Evolutionary conservation across 2,888 invertebrate species (phyloP).

Genomic region (Mythimna vitellina): DNA sequence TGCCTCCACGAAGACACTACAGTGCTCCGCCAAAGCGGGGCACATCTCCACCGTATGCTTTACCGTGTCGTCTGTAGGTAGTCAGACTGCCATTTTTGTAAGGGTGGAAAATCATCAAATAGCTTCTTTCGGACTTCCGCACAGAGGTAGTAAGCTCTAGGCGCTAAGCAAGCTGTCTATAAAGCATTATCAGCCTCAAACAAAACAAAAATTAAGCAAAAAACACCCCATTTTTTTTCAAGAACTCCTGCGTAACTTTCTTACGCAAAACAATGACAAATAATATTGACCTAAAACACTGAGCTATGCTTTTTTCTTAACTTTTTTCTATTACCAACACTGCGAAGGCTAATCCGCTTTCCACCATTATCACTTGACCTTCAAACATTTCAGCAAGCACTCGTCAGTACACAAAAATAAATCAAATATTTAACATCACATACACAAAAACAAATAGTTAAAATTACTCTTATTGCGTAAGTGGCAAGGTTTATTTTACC

Average conservation of each 20-base stretch:
- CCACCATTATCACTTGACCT: conserved; percentile 37
- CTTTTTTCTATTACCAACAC: conserved; percentile 20
- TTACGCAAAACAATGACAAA: conserved; percentile 29
- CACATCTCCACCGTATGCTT: too few species aligned
- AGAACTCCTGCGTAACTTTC: not conserved
- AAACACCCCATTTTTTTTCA: not conserved
- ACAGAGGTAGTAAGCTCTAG: not conserved
- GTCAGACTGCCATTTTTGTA: too few species aligned
- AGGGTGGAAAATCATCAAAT: too few species aligned
- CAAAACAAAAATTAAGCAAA: too few species aligned
- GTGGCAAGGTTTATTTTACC: conserved; percentile 27
- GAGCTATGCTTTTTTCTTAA: conserved; percentile 12
- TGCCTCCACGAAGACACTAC: too few species aligned
- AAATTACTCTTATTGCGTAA: conserved; percentile 41
- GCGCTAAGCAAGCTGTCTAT: not conserved
- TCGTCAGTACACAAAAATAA: conserved; percentile 9
- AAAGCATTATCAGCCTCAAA: not conserved
- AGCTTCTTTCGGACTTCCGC: too few species aligned
- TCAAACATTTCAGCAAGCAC: conserved; percentile 27
- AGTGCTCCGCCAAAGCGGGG: too few species aligned
- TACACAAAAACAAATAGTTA: conserved; percentile 24
- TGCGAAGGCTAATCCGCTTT: conserved; percentile 46
- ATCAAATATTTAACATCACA: conserved; percentile 51
- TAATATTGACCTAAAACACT: conserved; percentile 6
- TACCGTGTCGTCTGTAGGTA: too few species aligned